Evolutionary conservation across 2,113 vertebrate genomes (phyloP), one percentile per base, ranked within the genome.

Genomic region (Poeciliopsis retropinna): DNA sequence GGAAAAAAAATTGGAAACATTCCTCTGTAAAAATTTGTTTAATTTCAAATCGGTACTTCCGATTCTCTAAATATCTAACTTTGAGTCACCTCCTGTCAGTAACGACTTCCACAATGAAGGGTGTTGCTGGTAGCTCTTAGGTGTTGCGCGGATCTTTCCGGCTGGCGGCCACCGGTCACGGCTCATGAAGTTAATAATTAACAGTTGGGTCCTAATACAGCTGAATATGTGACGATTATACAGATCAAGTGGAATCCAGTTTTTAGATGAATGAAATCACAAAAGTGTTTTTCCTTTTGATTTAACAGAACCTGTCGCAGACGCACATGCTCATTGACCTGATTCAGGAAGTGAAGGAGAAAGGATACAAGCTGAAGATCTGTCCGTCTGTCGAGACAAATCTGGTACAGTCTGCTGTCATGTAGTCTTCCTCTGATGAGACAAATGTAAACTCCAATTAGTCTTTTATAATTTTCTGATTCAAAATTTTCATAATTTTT

Each of bases 281-380:
- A 8, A 25, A n/a, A n/a, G 10, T 10, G 28, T 64, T 11, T 51
- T 0, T 74, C 2, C 39, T 91, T 41, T 81, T 87, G 47, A 0
- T n/a, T 31, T 12, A 6, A 64, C 90, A 99, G 98, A 99, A 98
- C 85, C 92, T 99, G 91, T 96, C 97, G 81, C 97, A 99, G 90
- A 98, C 97, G 57, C 96, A 98, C 11, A 90, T 98, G 92, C 94
- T 99, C 73, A 97, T 94, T 80, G 98, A 99, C 81, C 87, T 97
- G 72, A 96, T 98, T 93, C 95, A 94, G 82, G 97, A 97, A 85
- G 94, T 97, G 77, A 98, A 97, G 93, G 97, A 98, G 86, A 98
- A 97, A 83, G 96, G 96, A 22, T 95, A 96, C 91, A 97, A 97
- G 82, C 82, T 98, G 86, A 97, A 95, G 94, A 97, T 99, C 90